phyloP scores from a whole-genome alignment of 2,888 invertebrate species.

The Deilephila elpenor region DNA sequence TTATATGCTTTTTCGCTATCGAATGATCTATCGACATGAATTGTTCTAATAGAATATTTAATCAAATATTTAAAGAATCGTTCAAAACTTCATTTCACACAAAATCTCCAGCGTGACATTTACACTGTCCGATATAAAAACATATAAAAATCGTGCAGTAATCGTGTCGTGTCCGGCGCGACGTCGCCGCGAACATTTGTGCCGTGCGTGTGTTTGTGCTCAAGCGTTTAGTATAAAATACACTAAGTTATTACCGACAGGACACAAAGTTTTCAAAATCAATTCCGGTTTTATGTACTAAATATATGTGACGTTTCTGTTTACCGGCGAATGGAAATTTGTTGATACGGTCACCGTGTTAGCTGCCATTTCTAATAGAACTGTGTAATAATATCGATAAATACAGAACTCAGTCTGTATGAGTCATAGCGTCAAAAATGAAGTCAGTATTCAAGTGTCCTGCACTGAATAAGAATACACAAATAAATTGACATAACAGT shows the following conservation, averaged over 20 bases:
- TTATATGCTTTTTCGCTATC: too few relatives aligned
- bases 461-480: slow-evolving; percentile 19
- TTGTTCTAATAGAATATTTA: too few relatives aligned
- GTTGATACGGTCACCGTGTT: not conserved
- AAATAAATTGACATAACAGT: not conserved
- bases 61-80: not conserved
- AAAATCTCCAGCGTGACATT: slow-evolving; percentile 7
- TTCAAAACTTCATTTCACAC: slow-evolving; percentile 2
- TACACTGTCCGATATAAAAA: slow-evolving; percentile 21
- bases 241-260: slow-evolving; percentile 47
- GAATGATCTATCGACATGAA: too few relatives aligned
- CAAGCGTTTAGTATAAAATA: slow-evolving; percentile 50
- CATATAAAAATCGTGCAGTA: slow-evolving; percentile 23
- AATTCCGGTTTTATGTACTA: slow-evolving; percentile 59
- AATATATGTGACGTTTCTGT: slow-evolving; percentile 38
- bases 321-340: slow-evolving; percentile 28
- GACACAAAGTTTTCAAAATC: slow-evolving; percentile 56
- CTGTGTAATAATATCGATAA: not conserved
- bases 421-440: not conserved
- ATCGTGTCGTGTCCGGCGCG: slow-evolving; percentile 6
- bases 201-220: slow-evolving; percentile 64
- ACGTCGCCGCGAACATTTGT: slow-evolving; percentile 50
- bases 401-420: slow-evolving; percentile 15
- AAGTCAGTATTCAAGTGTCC: slow-evolving; percentile 7
- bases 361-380: not conserved